Evolutionary conservation across 1,140 invertebrate genomes (phyloP), one percentile per base, ranked within the genome.

Genomic region (Listronotus oregonensis): DNA sequence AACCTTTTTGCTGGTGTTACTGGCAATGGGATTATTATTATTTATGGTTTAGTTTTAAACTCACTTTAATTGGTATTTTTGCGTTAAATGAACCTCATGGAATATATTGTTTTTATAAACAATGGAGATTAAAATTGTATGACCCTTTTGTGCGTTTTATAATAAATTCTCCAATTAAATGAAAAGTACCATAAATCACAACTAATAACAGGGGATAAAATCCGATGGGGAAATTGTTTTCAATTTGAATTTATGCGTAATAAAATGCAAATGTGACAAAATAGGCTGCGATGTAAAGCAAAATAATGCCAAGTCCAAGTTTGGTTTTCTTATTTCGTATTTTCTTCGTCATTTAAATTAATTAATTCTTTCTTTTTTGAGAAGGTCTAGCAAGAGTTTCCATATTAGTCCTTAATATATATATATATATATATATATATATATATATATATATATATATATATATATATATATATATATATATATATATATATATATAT

Each of bases 131-230:
- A 63, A 63, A 63, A 54, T 46, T 63, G 46, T 39, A 61, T 40
- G 46, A 46, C 27, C 50, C 10, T 54, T 63, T 46, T 64, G 42
- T 56, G 51, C 51, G 32, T 18, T 64, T 64, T 56, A 43, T 31
- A 56, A 64, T 64, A 64, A 64, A 64, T 64, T 34, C 55, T 56
- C 62, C 52, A 64, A 64, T 64, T 64, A 64, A 64, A 52, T 52
- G 42, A 55, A 64, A 64, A 64, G 51, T 64, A 56, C 43, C 18
- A 56, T 64, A 64, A 64, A 64, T 64, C 61, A 64, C 37, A 64
- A 56, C 40, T 39, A 64, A 64, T 64, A 64, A 64, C 61, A 42
- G 49, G 40, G 49, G 44, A 64, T 49, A 64, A 64, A 64, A 64
- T 49, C 32, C 34, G 32, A 12, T 46, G 32, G 51, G 61, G 15